Conservation (phyloP, 2,888 invertebrate genomes). For the Sarcophaga caerulescens region DNA sequence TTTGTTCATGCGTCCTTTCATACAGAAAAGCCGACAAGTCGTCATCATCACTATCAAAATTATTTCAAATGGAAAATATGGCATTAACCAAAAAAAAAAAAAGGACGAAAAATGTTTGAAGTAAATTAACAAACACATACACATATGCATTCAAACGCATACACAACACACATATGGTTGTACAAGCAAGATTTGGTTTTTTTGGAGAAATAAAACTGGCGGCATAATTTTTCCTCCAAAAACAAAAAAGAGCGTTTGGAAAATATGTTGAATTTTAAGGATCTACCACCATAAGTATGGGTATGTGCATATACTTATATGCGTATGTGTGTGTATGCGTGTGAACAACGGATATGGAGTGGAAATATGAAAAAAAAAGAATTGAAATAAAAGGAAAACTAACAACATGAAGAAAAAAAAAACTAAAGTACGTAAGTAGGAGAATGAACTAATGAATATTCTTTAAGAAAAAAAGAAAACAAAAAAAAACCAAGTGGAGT, state of each 20-base stretch:
- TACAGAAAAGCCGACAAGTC: constrained; percentile 61
- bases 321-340: background rate
- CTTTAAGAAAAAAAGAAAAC: constrained; percentile 14
- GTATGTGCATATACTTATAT: background rate
- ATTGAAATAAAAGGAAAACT: constrained; percentile 34
- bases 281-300: background rate
- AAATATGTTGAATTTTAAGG: constrained; percentile 28
- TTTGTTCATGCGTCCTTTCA: constrained; percentile 50
- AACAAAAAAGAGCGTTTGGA: constrained; percentile 41
- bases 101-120: constrained; percentile 43
- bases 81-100: constrained; percentile 55
- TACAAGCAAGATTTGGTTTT: background rate
- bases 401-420: constrained; percentile 53
- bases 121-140: background rate
- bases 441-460: constrained; percentile 64
- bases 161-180: too few species aligned
- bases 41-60: constrained; percentile 60
- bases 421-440: constrained; percentile 44
- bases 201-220: constrained; percentile 41
- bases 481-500: constrained; percentile 33
- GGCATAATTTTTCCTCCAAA: constrained; percentile 41
- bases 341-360: constrained; percentile 7
- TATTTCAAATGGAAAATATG: constrained; percentile 65
- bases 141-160: constrained; percentile 5
- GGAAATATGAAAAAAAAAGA: constrained; percentile 21